phyloP scores from a whole-genome alignment of 2,888 invertebrate species.

The Acrobeloides nanus region DNA sequence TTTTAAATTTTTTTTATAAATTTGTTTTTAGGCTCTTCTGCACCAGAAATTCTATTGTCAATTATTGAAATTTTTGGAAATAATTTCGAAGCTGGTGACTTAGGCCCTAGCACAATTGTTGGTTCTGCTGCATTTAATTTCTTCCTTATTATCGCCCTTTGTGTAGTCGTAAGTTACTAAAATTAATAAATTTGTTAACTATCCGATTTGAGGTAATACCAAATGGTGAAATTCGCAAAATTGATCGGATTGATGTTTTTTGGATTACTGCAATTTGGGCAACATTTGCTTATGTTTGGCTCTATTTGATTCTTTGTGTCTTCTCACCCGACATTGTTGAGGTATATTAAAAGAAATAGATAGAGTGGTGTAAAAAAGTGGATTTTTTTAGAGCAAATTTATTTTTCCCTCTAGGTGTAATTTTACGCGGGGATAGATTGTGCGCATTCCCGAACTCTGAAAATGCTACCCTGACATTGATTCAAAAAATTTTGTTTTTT shows the following conservation, averaged over 20 bases:
- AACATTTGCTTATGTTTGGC: constrained; percentile 95
- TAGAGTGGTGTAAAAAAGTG: neutral
- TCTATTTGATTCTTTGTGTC: constrained; percentile 83
- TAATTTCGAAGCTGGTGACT: constrained; percentile 73
- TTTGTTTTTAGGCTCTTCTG: constrained; percentile 68
- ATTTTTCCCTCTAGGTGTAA: too few relatives aligned
- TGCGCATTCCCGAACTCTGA: too few relatives aligned
- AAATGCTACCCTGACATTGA: too few relatives aligned
- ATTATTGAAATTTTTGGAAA: constrained; percentile 95
- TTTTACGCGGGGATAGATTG: too few relatives aligned
- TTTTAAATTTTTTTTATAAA: neutral
- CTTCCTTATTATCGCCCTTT: constrained; percentile 91
- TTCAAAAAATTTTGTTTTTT: too few relatives aligned
- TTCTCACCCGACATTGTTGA: constrained; percentile 57
- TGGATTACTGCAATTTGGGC: constrained; percentile 97
- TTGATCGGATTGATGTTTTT: constrained; percentile 72
- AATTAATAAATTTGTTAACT: constrained; percentile 3
- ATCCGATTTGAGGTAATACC: constrained; percentile 58
- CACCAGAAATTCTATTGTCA: constrained; percentile 91
- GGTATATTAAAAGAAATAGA: constrained; percentile 15
- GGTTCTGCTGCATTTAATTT: constrained; percentile 97
- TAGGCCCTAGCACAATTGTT: constrained; percentile 69
- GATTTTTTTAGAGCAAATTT: neutral
- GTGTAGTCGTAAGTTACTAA: constrained; percentile 61
- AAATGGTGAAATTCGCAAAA: constrained; percentile 34